Evolutionary conservation across 2,888 invertebrate species (phyloP), one percentile per base, ranked within the genome.

Genomic region (Dryobota labecula): DNA sequence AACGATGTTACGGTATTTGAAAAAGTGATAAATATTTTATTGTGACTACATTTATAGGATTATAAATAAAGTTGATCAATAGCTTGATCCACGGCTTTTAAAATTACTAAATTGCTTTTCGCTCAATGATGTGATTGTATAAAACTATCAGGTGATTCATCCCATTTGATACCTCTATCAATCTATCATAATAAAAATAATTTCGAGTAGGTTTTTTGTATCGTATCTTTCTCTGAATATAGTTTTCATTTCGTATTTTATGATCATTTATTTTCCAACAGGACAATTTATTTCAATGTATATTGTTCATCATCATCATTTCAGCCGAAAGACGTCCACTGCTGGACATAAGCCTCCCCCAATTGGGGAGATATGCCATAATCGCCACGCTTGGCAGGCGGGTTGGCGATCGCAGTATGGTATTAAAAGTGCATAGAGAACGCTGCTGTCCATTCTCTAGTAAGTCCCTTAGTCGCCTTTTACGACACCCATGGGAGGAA

Each of bases 51-150:
- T 53, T 62, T 74, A 62, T 75, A 18, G 20, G 15, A 75, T 54
- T 38, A 64, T 54, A 64, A 72, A 65, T 65, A 38, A 54, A 72
- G 27, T 33, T 27, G 20, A 64, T 54, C 30, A 38, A 53, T 24
- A 54, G 36, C 53, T 53, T 38, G 20, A 53, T 74, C 20, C 53
- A 38, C 45, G 20, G 53, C 53, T 30, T 57, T 38, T 63, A 38
- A 53, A 74, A 53, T 62, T 3, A 71, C 11, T 45, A 54, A 72
- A 71, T 53, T 63, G 24, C 24, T 75, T 63, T 36, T 53, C 20
- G 36, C 38, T 45, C 30, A 63, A 30, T 54, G 38, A 24, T 20
- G 43, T 45, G 20, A 38, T 38, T 24, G 53, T 45, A 45, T 43
- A 53, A 74, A 53, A 74, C n/a, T 24, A 53, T 45, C 30, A 61